Conservation (phyloP, 2,113 vertebrate genomes). For the Lagopus leucura region DNA sequence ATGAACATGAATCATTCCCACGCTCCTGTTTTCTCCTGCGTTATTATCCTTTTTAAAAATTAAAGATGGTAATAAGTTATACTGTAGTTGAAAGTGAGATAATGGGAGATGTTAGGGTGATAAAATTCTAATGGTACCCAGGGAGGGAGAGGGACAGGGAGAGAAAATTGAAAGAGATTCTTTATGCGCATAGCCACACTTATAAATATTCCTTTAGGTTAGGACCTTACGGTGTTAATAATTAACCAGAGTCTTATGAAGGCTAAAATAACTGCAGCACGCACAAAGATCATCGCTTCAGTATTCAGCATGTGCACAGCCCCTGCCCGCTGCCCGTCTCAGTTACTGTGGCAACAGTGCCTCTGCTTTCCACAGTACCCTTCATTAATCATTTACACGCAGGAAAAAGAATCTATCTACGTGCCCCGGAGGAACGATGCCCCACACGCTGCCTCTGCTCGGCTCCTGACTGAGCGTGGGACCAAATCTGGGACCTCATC, state of each 20-base stretch:
- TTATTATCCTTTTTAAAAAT: constrained; percentile 36
- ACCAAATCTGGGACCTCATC: not conserved
- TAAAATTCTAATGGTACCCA: not conserved
- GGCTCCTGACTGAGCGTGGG: not conserved
- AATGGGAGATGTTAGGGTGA: constrained; percentile 11
- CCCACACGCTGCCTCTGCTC: not conserved
- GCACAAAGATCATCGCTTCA: not conserved
- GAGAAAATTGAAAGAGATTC: constrained; percentile 14
- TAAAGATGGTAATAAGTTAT: not conserved
- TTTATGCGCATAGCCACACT: constrained; percentile 16
- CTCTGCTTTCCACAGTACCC: constrained; percentile 57
- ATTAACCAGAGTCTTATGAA: constrained; percentile 51
- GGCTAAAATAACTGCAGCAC: constrained; percentile 20
- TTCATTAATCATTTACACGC: constrained; percentile 68
- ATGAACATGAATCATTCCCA: not conserved
- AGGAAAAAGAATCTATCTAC: not conserved
- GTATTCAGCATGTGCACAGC: constrained; percentile 33
- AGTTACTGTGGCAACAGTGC: constrained; percentile 65
- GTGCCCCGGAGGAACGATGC: not conserved
- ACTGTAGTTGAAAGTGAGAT: not conserved
- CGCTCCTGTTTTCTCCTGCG: not conserved
- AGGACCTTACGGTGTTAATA: constrained; percentile 43
- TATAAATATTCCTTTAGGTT: constrained; percentile 13
- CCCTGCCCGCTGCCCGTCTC: not conserved
- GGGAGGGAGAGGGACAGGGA: not conserved